Percentiles rank a stretch among this genome's conserved stretches.
phyloP scores from a whole-genome alignment of 2,797 vertebrate genomes.

The Onychomys torridus region DNA sequence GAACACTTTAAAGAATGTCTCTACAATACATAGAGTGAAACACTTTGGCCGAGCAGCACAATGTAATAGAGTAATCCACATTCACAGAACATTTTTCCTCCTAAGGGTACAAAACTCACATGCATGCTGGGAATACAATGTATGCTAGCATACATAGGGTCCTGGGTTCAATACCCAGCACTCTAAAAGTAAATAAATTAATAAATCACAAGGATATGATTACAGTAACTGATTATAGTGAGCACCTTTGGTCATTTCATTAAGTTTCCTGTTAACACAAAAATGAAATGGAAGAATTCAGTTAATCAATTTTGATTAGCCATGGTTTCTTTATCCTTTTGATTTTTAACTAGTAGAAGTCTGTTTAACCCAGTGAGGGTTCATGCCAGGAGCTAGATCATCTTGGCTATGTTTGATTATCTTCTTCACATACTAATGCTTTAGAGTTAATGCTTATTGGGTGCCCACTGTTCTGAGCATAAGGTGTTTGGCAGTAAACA shows the following conservation, averaged over 20 bases:
- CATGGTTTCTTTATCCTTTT: background rate
- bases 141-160: too few relatives aligned
- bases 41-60: background rate
- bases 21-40: background rate
- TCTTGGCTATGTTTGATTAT: background rate
- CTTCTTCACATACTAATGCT: background rate
- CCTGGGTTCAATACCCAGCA: background rate
- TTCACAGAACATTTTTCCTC: slow-evolving; percentile 30
- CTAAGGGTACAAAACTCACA: slow-evolving; percentile 24
- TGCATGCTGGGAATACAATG: background rate
- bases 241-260: background rate
- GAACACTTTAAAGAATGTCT: background rate
- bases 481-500: background rate
- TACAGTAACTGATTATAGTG: background rate
- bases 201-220: background rate
- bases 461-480: background rate
- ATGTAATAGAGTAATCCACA: slow-evolving; percentile 15
- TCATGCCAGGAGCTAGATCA: background rate
- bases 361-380: background rate
- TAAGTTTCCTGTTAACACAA: background rate
- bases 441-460: background rate
- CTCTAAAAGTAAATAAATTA: background rate
- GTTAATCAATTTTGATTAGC: background rate
- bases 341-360: slow-evolving; percentile 30
- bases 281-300: background rate